Conservation (phyloP, 2,888 invertebrate species). For the Xestia c-nigrum region DNA sequence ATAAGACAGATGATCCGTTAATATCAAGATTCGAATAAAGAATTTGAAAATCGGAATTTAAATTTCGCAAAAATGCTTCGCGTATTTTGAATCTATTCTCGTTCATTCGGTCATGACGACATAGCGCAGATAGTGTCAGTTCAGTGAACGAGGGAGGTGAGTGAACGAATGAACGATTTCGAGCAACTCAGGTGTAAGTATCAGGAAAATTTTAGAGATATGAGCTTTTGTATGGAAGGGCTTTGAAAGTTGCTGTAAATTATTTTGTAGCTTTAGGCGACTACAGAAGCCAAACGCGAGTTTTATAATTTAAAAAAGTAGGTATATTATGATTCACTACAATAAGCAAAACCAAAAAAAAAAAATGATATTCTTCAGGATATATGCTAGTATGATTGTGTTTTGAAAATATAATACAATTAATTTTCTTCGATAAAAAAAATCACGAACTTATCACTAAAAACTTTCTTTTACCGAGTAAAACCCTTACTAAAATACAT, state of each 20-base stretch:
- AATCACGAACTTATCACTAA: too few relatives aligned
- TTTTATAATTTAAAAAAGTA: too few relatives aligned
- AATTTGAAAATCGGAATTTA: conserved; percentile 45
- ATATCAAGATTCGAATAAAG: conserved; percentile 54
- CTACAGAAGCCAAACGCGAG: too few relatives aligned
- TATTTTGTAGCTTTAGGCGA: conserved; percentile 15
- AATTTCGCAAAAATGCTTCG: conserved; percentile 49
- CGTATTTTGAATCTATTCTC: conserved; percentile 61
- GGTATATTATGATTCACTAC: too few relatives aligned
- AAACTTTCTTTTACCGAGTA: too few relatives aligned
- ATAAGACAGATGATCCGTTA: conserved; percentile 46
- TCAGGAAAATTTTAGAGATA: conserved; percentile 62
- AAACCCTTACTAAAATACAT: too few relatives aligned
- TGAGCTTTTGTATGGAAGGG: conserved; percentile 31
- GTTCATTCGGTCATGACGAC: conserved; percentile 65
- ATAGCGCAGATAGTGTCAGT: conserved; percentile 62
- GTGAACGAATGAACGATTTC: conserved; percentile 65
- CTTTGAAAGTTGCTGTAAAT: conserved; percentile 22
- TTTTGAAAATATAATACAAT: too few relatives aligned
- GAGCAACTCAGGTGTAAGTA: conserved; percentile 63
- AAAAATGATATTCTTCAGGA: too few relatives aligned
- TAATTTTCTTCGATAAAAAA: too few relatives aligned
- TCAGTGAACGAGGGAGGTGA: conserved; percentile 68
- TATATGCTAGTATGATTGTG: too few relatives aligned
- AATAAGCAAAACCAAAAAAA: too few relatives aligned